Base-by-base conservation (phyloP, 2,113 vertebrate species). In the Sander lucioperca region DNA sequence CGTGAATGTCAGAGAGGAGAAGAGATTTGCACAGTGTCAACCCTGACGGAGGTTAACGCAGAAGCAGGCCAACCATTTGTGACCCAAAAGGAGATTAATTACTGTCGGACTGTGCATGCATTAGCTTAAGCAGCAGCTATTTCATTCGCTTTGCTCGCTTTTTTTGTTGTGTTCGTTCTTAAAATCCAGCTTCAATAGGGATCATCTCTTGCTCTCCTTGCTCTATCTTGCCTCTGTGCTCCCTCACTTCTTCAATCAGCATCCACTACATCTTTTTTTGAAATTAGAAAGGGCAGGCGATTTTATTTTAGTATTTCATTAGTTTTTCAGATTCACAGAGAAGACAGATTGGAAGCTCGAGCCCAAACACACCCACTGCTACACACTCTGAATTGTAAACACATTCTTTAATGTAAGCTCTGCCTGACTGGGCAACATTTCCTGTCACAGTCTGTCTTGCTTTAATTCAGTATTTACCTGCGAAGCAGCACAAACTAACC, bases 41-140 rank as follows among this genome's bases (percentile, higher is more conserved):
- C 76, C 71, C 77, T 84, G 86, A 88, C 53, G 48, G 75, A 87
- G 85, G 88, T 89, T 91, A 90, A 91, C 88, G 66, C 72, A 69
- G 74, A 77, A 89, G 79, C 91, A 30, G 77, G 77, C 30, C 64
- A 75, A 74, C 68, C 66, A 76, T 88, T 91, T 89, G 78, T 82
- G 91, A 76, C 62, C 79, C 83, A 85, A 90, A 90, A 62, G 50
- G 61, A 86, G 89, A 93, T 91, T 88, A 82, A 92, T 93, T 80
- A 89, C 80, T 78, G 47, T 59, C 43, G 53, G 59, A 47, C 13
- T 62, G 18, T 64, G 57, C 54, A 3, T 59, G 59, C 4, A 6
- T 54, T 27, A 2, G 69, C 73, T 43, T 43, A 36, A 77, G 77
- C 50, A 53, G n/a, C 18, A 45, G 83, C 82, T 47, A 57, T 62